Conservation (phyloP, 2,888 invertebrate species). For the Alsophila aescularia region DNA sequence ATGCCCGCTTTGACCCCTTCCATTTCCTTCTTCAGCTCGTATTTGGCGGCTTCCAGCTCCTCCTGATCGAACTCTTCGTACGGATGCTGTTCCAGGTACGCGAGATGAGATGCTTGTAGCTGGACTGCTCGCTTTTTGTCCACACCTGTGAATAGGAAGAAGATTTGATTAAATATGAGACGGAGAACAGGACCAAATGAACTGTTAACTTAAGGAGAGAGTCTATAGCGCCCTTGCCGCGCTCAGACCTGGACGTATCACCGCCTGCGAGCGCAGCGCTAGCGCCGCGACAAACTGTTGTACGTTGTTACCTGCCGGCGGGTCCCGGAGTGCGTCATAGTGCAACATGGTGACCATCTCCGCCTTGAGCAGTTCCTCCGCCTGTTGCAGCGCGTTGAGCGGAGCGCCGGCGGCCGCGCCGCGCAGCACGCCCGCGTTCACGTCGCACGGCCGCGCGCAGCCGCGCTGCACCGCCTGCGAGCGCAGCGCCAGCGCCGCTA, state of each 20-base stretch:
- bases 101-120: conserved; percentile 88
- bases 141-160: conserved; percentile 49
- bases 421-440: conserved; percentile 92
- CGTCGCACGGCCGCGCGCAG: conserved; percentile 93
- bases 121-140: conserved; percentile 84
- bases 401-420: conserved; percentile 87
- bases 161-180: background rate
- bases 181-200: too few relatives aligned
- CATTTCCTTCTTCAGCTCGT: conserved; percentile 92
- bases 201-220: too few relatives aligned
- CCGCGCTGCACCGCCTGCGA: conserved; percentile 94
- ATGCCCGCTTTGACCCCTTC: conserved; percentile 95
- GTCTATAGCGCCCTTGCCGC: too few relatives aligned
- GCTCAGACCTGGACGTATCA: too few relatives aligned
- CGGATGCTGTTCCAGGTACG: conserved; percentile 94
- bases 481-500: conserved; percentile 84
- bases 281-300: too few relatives aligned
- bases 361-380: conserved; percentile 97
- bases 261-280: too few relatives aligned
- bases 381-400: conserved; percentile 94
- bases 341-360: conserved; percentile 99
- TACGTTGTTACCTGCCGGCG: conserved; percentile 67
- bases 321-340: conserved; percentile 93
- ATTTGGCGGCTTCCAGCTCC: conserved; percentile 87
- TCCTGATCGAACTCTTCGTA: conserved; percentile 89